Conservation (phyloP, 2,113 vertebrate species). For the Laticauda laticaudata region DNA sequence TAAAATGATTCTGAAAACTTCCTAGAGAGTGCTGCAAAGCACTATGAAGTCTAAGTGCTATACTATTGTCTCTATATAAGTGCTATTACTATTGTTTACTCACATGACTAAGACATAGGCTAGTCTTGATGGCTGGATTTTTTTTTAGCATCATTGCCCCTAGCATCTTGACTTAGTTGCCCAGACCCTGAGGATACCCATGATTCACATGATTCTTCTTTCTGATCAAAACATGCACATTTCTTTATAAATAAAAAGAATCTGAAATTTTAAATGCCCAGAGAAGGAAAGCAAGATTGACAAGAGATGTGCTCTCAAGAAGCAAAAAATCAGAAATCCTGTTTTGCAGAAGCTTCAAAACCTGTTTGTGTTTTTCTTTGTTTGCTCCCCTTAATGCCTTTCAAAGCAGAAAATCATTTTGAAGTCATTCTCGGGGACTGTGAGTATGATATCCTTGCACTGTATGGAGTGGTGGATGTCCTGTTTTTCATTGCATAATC, state of each 20-base stretch:
- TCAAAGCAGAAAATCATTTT: background rate
- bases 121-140: background rate
- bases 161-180: background rate
- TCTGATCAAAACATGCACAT: background rate
- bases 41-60: background rate
- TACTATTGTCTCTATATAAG: background rate
- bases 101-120: background rate
- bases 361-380: background rate
- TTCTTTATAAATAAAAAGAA: background rate
- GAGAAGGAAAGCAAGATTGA: background rate
- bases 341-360: background rate
- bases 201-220: background rate
- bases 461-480: background rate
- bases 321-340: background rate
- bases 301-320: background rate
- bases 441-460: background rate
- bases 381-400: background rate
- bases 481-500: background rate
- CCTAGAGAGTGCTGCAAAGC: too few species aligned
- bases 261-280: background rate
- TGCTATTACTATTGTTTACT: background rate
- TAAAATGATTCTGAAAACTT: too few species aligned
- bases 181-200: background rate
- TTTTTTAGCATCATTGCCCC: background rate
- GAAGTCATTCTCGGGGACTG: background rate